A percentile compares a stretch with the other conserved stretches of the same genome.
These are phyloP conservation scores for Ormyrus labotus DNA, from an alignment of 2,888 invertebrate genomes.

Conservation along the genomic window DNA sequence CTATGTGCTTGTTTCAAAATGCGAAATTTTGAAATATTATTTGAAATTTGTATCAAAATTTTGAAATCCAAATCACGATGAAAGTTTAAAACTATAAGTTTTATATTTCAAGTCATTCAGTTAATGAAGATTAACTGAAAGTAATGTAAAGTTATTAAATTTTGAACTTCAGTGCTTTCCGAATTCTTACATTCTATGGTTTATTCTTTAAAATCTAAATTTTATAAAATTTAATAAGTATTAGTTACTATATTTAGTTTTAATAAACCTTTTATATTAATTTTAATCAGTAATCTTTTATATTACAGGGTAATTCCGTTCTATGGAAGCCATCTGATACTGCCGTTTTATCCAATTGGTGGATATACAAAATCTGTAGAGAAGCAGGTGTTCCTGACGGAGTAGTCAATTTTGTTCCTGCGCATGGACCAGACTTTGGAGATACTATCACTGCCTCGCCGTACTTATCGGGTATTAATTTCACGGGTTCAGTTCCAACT, in stretches of 20 bases:
- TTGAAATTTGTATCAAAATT: not conserved
- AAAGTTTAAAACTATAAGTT: not conserved
- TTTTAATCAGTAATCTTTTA: conserved; percentile 18
- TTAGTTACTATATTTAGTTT: conserved; percentile 20
- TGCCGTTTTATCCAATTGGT: conserved; percentile 96
- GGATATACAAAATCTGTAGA: conserved; percentile 92
- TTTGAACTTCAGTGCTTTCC: not conserved
- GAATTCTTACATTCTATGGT: conserved; percentile 30
- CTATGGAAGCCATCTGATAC: conserved; percentile 99
- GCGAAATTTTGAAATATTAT: conserved; percentile 13
- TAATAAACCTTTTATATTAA: conserved; percentile 10
- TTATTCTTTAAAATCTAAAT: conserved; percentile 22
- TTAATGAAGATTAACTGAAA: too few relatives aligned
- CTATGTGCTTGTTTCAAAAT: conserved; percentile 26
- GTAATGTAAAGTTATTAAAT: not conserved
- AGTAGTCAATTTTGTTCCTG: conserved; percentile 97
- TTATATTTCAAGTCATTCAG: not conserved
- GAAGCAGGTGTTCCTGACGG: conserved; percentile 98
- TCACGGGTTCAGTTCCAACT: conserved; percentile 98
- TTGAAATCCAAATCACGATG: not conserved
- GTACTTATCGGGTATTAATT: conserved; percentile 94
- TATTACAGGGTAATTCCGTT: conserved; percentile 91
- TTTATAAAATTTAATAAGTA: conserved; percentile 21
- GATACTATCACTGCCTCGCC: conserved; percentile 90
- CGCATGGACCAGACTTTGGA: conserved; percentile 97